phyloP scores from a whole-genome alignment of 2,888 invertebrate species.

The Alviniconcha strummeri region DNA sequence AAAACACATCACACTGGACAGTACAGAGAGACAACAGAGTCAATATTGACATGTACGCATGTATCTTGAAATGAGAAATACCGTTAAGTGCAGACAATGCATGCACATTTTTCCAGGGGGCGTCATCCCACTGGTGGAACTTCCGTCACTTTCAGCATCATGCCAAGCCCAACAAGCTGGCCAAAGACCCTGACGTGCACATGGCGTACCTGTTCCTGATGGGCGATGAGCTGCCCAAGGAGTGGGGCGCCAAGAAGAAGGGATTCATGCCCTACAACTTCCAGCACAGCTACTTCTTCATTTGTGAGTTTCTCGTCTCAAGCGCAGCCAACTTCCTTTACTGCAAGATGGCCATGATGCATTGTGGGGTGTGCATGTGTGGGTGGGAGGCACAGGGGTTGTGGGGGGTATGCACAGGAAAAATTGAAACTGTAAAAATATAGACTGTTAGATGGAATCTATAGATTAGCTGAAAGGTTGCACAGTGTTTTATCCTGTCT shows the following conservation, averaged over 20 bases:
- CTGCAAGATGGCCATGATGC: not conserved
- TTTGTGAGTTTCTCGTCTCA: slow-evolving; percentile 57
- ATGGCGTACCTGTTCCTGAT: slow-evolving; percentile 58
- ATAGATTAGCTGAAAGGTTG: too few relatives aligned
- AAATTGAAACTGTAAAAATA: too few relatives aligned
- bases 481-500: too few relatives aligned
- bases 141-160: slow-evolving; percentile 67
- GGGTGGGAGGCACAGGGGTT: not conserved
- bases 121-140: slow-evolving; percentile 68
- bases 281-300: slow-evolving; percentile 69
- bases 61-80: too few relatives aligned
- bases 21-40: too few relatives aligned
- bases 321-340: not conserved
- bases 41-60: too few relatives aligned
- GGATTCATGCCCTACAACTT: slow-evolving; percentile 69
- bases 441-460: too few relatives aligned
- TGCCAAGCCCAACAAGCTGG: slow-evolving; percentile 62
- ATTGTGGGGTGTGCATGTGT: not conserved
- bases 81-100: too few relatives aligned
- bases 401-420: too few relatives aligned
- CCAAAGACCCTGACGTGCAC: slow-evolving; percentile 64
- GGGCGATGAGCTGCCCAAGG: slow-evolving; percentile 58
- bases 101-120: slow-evolving; percentile 50
- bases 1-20: too few relatives aligned
- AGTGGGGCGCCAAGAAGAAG: slow-evolving; percentile 62